A percentile compares a stretch with the other conserved stretches of the same genome.
phyloP scores from a whole-genome alignment of 2,888 invertebrate genomes.

The Scaptomyza cyrtandrae region DNA sequence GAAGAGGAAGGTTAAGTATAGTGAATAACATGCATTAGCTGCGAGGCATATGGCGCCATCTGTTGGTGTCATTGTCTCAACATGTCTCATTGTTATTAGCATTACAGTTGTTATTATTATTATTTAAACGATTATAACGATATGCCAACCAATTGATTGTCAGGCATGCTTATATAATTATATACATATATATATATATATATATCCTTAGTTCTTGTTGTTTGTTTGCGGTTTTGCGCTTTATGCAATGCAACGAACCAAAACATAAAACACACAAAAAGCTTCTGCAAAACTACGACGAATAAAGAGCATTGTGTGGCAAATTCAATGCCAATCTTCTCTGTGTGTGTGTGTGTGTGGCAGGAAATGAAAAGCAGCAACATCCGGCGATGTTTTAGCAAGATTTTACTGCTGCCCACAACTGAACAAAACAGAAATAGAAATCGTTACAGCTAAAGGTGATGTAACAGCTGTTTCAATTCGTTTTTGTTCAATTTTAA shows the following conservation, averaged over 20 bases:
- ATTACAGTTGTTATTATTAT: constrained; percentile 2
- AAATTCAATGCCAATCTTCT: constrained; percentile 58
- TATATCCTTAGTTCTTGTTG: background rate
- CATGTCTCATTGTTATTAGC: constrained; percentile 15
- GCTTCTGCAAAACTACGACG: constrained; percentile 10
- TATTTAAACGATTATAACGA: too few relatives aligned
- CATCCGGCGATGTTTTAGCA: constrained; percentile 51
- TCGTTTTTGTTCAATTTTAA: constrained; percentile 42
- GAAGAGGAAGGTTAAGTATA: too few relatives aligned
- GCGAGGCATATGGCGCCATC: constrained; percentile 23
- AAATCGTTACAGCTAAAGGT: constrained; percentile 5
- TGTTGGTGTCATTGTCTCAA: constrained; percentile 22
- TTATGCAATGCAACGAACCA: constrained; percentile 25
- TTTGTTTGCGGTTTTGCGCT: background rate
- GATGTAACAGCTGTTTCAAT: constrained; percentile 40
- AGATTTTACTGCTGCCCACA: constrained; percentile 4
- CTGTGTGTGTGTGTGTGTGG: background rate
- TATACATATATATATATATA: too few relatives aligned
- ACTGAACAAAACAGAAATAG: constrained; percentile 4
- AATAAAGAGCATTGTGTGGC: constrained; percentile 18
- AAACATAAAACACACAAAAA: constrained; percentile 37
- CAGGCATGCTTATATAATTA: background rate
- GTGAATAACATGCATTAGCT: constrained; percentile 42
- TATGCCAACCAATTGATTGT: constrained; percentile 25
- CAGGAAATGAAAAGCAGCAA: constrained; percentile 7